These are phyloP conservation scores for Eilema caniola DNA, from an alignment of 2,888 invertebrate species.

Conservation along the genomic window DNA sequence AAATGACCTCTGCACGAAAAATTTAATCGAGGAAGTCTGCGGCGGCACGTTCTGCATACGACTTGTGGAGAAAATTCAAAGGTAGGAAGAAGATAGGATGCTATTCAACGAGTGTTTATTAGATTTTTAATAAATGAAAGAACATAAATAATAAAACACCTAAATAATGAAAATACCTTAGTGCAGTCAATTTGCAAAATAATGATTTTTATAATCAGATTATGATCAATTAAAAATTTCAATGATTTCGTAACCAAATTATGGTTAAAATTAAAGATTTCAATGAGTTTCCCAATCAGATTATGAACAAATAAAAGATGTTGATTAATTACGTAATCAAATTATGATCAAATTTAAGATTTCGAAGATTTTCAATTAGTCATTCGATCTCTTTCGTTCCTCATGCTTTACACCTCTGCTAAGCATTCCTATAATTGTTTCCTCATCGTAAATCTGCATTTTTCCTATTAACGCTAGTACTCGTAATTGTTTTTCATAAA, in stretches of 20 bases:
- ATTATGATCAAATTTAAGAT: not conserved
- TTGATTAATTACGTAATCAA: not conserved
- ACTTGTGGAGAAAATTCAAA: not conserved
- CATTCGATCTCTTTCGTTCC: too few species aligned
- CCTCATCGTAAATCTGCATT: not conserved
- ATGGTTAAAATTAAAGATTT: not conserved
- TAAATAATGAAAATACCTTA: too few species aligned
- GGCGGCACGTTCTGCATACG: not conserved
- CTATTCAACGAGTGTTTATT: not conserved
- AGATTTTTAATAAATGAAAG: too few species aligned
- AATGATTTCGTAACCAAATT: not conserved
- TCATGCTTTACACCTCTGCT: too few species aligned
- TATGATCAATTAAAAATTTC: not conserved
- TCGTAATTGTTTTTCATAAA: constrained; percentile 4
- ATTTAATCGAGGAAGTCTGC: not conserved
- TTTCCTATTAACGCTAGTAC: not conserved
- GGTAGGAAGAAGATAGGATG: not conserved
- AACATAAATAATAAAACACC: not conserved
- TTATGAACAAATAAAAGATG: not conserved
- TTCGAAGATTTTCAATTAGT: too few species aligned
- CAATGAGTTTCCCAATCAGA: not conserved
- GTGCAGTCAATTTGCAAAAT: not conserved
- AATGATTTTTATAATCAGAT: not conserved
- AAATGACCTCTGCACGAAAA: not conserved
- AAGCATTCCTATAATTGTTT: too few species aligned